Evolutionary conservation across 2,113 vertebrate genomes (phyloP).

Genomic region (Nyctereutes procyonoides): DNA sequence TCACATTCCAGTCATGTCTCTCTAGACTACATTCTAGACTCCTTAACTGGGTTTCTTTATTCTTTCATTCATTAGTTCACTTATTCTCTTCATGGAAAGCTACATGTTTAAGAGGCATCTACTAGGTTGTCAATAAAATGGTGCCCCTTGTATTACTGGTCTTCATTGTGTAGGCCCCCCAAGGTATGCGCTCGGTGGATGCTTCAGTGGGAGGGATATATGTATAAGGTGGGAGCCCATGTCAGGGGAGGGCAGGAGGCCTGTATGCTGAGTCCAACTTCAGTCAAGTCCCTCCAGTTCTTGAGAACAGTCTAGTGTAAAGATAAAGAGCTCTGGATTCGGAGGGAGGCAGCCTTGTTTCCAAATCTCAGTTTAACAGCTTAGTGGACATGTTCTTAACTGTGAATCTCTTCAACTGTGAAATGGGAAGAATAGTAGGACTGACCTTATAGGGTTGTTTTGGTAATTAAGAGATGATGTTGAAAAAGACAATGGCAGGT

Average conservation of each 20-base stretch:
- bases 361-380: neutral
- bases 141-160: neutral
- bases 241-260: neutral
- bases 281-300: neutral
- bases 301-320: neutral
- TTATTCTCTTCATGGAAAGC: neutral
- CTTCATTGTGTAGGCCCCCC: neutral
- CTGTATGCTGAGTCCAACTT: neutral
- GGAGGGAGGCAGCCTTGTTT: neutral
- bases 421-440: neutral
- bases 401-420: neutral
- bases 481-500: neutral
- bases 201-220: neutral
- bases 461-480: neutral
- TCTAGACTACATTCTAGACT: neutral
- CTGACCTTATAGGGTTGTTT: neutral
- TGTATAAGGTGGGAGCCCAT: too few relatives aligned
- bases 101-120: neutral
- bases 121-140: neutral
- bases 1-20: constrained; percentile 41
- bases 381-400: neutral
- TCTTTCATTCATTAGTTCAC: constrained; percentile 57
- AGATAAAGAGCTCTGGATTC: neutral
- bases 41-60: constrained; percentile 61
- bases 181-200: neutral